A percentile compares a stretch with the other conserved stretches of the same genome.
These are phyloP conservation scores for Cyprinus carpio DNA, from an alignment of 2,113 vertebrate species.

Conservation along the genomic window DNA sequence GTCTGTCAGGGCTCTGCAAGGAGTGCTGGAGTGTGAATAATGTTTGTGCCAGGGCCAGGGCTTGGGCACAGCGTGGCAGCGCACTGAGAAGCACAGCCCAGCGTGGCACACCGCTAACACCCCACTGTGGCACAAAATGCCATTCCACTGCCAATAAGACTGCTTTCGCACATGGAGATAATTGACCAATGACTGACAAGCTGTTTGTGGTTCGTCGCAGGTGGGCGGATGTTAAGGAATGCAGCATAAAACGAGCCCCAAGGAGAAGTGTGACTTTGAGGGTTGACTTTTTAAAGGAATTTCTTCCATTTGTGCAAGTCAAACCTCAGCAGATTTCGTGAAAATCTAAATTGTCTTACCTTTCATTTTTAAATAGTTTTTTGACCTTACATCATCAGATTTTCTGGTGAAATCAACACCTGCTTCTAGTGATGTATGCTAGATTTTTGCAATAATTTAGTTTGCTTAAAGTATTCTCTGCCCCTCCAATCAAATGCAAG, in stretches of 20 bases:
- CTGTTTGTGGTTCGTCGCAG: constrained; percentile 31
- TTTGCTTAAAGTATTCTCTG: neutral
- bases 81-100: neutral
- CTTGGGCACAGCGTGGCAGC: constrained; percentile 25
- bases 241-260: neutral
- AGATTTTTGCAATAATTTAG: neutral
- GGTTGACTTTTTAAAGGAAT: neutral
- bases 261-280: neutral
- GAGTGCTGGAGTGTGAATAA: constrained; percentile 32
- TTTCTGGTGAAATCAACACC: neutral
- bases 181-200: constrained; percentile 49
- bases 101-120: constrained; percentile 19
- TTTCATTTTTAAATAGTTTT: neutral
- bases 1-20: constrained; percentile 35
- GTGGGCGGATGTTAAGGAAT: constrained; percentile 41
- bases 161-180: constrained; percentile 32
- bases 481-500: neutral
- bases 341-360: neutral
- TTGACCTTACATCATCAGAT: neutral
- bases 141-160: constrained; percentile 25
- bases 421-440: neutral
- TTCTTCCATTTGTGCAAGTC: neutral
- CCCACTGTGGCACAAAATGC: constrained; percentile 29
- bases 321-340: neutral
- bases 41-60: constrained; percentile 23